Evolutionary conservation across 2,113 vertebrate genomes (phyloP), one percentile per base, ranked within the genome.

Genomic region (pig (Sus scrofa)): DNA sequence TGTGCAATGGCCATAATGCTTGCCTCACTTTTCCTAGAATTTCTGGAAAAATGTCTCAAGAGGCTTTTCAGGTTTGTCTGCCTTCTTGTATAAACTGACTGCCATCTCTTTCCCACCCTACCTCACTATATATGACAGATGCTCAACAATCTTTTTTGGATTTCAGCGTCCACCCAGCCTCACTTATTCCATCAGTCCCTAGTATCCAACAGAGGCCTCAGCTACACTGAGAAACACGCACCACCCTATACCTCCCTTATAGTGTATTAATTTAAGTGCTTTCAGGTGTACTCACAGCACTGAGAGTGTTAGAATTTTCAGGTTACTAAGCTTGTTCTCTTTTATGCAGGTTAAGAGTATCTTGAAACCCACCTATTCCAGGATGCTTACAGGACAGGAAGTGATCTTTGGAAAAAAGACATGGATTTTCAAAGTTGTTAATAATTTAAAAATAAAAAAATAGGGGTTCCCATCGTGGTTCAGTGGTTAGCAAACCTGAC

Each of bases 211-310:
- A n/a, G 16, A 85, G 24, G 18, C 27, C 24, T 58, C 16, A 6
- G 18, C 50, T 34, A 50, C 18, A 39, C 27, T 1, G 4, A 89
- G 63, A 68, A 22, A 8, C 19, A n/a, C 24, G 22, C 9, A 0
- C 22, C 19, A 19, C 20, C 56, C 39, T 32, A 63, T 32, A 13
- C 15, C 4, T 77, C 20, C 22, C 62, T 39, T 6, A 18, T 73
- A 79, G 34, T 56, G 63, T 65, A 84, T 95, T 91, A 60, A 65
- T 78, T 96, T n/a, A 37, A 10, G 86, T 96, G 68, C 60, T 65
- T 68, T 87, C 70, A 56, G 78, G 9, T 16, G 37, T 30, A 74
- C 74, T 73, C 39, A 58, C 26, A 18, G 68, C 37, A 34, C 77
- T 65, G 13, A 15, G 34, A 60, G 39, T 19, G 13, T 73, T 68